Percentiles rank a stretch among this genome's conserved stretches.
These are phyloP conservation scores for Plecotus auritus DNA, from an alignment of 2,113 vertebrate genomes.

Conservation along the genomic window DNA sequence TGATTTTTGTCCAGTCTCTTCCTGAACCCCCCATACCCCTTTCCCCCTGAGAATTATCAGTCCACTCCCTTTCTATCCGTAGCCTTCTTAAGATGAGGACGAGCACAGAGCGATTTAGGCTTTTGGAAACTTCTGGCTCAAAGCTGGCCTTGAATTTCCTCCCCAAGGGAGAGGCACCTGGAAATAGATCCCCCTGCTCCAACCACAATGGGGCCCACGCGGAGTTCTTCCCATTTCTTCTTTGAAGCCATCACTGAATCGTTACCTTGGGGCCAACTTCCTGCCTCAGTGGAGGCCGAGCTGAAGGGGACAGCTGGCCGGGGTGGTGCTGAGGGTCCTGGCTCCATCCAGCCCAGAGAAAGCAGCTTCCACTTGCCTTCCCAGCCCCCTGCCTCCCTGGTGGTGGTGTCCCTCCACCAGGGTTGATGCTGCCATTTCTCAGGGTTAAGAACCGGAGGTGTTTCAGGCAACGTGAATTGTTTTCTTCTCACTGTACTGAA, in stretches of 20 bases:
- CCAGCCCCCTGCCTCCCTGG: not conserved
- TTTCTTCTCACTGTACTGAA: conserved; percentile 15
- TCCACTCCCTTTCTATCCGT: too few relatives aligned
- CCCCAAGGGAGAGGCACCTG: not conserved
- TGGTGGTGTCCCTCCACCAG: not conserved
- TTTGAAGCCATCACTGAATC: not conserved
- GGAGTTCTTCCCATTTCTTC: not conserved
- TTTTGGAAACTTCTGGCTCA: conserved; percentile 17
- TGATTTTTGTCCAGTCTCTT: too few relatives aligned
- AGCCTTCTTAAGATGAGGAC: not conserved
- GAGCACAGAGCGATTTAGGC: not conserved
- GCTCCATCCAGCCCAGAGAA: conserved; percentile 24
- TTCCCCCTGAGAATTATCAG: too few relatives aligned
- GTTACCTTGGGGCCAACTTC: not conserved
- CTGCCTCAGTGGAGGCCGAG: not conserved
- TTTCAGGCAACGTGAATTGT: not conserved
- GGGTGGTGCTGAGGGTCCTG: not conserved
- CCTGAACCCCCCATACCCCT: too few relatives aligned
- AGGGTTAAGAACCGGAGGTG: not conserved
- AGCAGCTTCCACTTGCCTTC: conserved; percentile 39
- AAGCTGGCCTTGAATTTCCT: conserved; percentile 12
- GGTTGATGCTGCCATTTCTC: not conserved
- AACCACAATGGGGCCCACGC: not conserved
- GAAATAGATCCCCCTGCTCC: not conserved
- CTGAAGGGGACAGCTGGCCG: not conserved